Base-by-base conservation (phyloP, 2,113 vertebrate genomes). In the Bathybates hornii region DNA sequence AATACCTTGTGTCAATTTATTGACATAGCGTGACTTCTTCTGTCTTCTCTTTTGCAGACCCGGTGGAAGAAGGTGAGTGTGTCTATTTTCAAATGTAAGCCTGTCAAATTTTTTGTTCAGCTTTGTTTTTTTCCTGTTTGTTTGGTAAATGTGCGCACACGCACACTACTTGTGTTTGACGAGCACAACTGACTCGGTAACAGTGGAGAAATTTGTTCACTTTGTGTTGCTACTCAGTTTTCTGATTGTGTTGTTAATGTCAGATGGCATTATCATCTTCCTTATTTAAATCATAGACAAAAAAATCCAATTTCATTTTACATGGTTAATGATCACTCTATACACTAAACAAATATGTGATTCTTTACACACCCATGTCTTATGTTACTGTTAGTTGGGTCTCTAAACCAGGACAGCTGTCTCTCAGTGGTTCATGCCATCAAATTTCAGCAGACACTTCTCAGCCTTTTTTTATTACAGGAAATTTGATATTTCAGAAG, bases 11-110 rank as follows among this genome's bases (percentile, higher is more conserved):
- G 91, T 93, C 91, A 87, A 81, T 92, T 83, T 89, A 93, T 91
- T 92, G 89, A 89, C 86, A 81, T 71, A 73, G 87, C 36, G 34
- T 94, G 90, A 90, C 88, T 92, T 87, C 89, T 80, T 91, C 86
- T 92, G 80, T 95, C 87, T 90, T 87, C 85, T 93, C 91, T 89
- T 91, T 90, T 93, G 82, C 94, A 95, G 94, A 92, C 53, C 68
- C 89, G 78, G 78, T 92, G 89, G 95, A 95, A 68, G 43, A 93
- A 83, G 93, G 93, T 96, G 91, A 96, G 95, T 96, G 61, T 86
- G 86, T 91, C 86, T 59, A 56, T 90, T 91, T 91, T 91, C 6
- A 80, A 86, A 87, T 79, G 34, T 59, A 89, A 87, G 82, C 81
- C 71, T 50, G 34, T 34, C 48, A 19, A 50, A 54, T 45, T 68